Conservation (phyloP, 2,797 vertebrate genomes). For the Sebastes cheni region DNA sequence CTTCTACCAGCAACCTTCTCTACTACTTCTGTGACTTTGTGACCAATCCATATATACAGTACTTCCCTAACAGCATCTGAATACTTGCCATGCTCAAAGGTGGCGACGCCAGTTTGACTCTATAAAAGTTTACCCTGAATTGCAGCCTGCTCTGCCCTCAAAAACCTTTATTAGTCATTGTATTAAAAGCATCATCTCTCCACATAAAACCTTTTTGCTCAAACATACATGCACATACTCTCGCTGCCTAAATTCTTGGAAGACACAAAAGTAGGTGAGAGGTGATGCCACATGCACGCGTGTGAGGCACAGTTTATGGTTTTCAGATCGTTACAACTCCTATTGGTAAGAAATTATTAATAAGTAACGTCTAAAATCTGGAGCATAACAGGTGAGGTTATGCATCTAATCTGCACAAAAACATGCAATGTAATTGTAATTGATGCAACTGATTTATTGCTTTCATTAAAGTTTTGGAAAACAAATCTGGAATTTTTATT, state of each 20-base stretch:
- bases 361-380: not conserved
- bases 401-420: not conserved
- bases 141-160: not conserved
- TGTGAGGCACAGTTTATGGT: too few species aligned
- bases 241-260: not conserved
- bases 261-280: not conserved
- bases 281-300: not conserved
- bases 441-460: not conserved
- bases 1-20: not conserved
- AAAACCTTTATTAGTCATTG: not conserved
- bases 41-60: not conserved
- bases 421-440: not conserved
- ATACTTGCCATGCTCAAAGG: not conserved
- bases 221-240: not conserved
- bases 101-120: not conserved
- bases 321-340: not conserved
- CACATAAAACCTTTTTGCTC: not conserved
- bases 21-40: not conserved
- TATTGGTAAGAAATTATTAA: not conserved
- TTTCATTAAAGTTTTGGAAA: not conserved
- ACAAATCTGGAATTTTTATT: not conserved
- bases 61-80: not conserved
- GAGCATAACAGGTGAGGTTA: not conserved
- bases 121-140: not conserved
- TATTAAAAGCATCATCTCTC: not conserved